These are phyloP conservation scores for Holothuria glaberrima DNA, from an alignment of 35 echinoderm and acorn worm species.

Conservation along the genomic window DNA sequence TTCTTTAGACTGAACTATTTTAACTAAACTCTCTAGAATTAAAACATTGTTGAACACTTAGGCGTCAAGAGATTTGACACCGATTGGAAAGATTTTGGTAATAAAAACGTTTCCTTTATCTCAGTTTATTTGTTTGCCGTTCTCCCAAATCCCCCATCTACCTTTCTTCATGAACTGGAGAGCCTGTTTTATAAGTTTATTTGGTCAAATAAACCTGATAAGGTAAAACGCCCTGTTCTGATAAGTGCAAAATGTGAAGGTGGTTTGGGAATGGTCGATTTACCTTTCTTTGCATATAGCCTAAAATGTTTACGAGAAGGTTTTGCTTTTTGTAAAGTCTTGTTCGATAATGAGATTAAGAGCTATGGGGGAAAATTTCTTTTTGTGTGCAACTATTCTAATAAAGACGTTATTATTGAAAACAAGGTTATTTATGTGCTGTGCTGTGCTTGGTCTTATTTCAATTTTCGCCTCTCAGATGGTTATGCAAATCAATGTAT, in stretches of 20 bases:
- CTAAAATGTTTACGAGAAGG: neutral
- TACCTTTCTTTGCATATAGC: neutral
- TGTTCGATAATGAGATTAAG: neutral
- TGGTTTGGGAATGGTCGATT: neutral
- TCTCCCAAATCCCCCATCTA: neutral
- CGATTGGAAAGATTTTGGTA: neutral
- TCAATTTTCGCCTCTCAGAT: neutral
- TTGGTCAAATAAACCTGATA: conserved; percentile 6
- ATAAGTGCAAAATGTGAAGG: neutral
- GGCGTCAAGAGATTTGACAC: neutral
- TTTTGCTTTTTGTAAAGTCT: neutral
- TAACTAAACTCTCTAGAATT: neutral
- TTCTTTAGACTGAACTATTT: neutral
- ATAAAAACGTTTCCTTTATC: neutral
- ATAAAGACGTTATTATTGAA: neutral
- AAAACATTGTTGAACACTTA: neutral
- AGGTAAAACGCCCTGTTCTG: neutral
- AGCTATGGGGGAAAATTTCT: neutral
- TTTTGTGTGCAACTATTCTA: neutral
- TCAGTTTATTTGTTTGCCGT: neutral
- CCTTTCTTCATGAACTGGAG: neutral
- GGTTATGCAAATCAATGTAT: neutral
- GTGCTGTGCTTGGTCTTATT: neutral
- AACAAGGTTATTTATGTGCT: neutral
- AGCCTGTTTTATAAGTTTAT: neutral